Conservation (phyloP, 2,797 vertebrate species). For the Botia kubotai region DNA sequence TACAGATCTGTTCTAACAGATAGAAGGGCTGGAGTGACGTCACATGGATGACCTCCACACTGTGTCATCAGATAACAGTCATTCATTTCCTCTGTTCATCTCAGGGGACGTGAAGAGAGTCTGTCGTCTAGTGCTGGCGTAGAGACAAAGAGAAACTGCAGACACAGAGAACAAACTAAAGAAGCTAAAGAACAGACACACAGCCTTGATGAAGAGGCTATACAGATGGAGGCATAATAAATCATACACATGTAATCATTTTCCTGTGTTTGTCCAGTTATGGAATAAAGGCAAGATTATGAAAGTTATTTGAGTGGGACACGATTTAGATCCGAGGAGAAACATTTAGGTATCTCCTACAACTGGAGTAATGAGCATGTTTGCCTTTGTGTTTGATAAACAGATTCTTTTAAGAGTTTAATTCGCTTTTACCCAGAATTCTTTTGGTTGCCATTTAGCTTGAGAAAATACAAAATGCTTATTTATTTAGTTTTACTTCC, state of each 20-base stretch:
- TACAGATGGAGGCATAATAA: not conserved
- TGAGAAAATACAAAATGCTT: not conserved
- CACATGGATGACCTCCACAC: slow-evolving; percentile 35
- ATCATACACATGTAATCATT: not conserved
- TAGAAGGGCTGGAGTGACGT: slow-evolving; percentile 6
- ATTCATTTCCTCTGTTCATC: slow-evolving; percentile 48
- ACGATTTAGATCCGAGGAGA: not conserved
- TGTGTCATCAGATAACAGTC: slow-evolving; percentile 47
- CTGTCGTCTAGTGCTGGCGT: slow-evolving; percentile 4
- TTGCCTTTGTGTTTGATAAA: not conserved
- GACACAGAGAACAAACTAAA: slow-evolving; percentile 3
- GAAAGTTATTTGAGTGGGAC: not conserved
- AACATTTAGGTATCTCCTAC: not conserved
- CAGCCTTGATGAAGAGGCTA: not conserved
- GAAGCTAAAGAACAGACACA: slow-evolving; percentile 20
- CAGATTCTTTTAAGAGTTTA: not conserved
- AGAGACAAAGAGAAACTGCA: slow-evolving; percentile 31
- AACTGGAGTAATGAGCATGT: not conserved
- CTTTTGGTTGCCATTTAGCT: not conserved
- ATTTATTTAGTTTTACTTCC: not conserved
- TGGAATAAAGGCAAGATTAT: not conserved
- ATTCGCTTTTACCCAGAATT: not conserved
- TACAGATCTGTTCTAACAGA: not conserved
- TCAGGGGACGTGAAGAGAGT: slow-evolving; percentile 38
- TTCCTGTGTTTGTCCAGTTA: not conserved